Base-by-base conservation (phyloP, 2,888 invertebrate species). In the Diarsia dahlii region DNA sequence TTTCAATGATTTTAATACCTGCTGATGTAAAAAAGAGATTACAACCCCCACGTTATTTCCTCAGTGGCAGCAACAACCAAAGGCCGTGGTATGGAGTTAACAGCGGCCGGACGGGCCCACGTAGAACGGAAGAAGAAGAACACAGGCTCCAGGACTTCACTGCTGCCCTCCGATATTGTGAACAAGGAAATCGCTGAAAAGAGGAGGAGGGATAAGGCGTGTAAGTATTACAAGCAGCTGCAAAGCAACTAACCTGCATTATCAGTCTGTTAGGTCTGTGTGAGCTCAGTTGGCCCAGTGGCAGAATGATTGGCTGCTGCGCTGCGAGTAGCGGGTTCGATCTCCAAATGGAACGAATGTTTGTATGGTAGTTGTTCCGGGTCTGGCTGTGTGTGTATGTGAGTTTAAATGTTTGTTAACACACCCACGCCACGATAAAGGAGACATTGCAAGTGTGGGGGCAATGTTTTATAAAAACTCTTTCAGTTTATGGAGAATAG, bases 141-240 rank as follows among this genome's bases (percentile, higher is more conserved):
- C 0, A 66, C 54, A 1, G 84, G 65, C 13, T 96, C 96, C 0
- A 80, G 82, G 6, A 81, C 83, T 0, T 95, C 96, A 0, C 84
- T 96, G 3, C 87, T 86, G 2, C 96, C 96, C 0, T 81, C 81
- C 1, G 96, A 96, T 62, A 84, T 96, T 1, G 95, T 96, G 58
- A 95, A 95, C 75, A 96, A 95, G 75, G 94, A 96, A 81, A 91
- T 96, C 1, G 95, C 95, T 8, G 95, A 95, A 0, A 96, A 95
- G 86, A 90, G 95, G 3, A 91, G 89, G 15, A 87, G 95, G 76
- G 96, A 96, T 71, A 96, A 96, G 88, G 95, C 96, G 45, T 85
- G 96, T 96, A 62, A 91, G 94, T 63, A 45, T n/a, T 60, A 1
- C 9, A 1, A 15, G 18, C 4, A 34, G 18, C 28, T 28, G 23